Conservation (phyloP, 2,797 vertebrate species). For the Danionella dracula region DNA sequence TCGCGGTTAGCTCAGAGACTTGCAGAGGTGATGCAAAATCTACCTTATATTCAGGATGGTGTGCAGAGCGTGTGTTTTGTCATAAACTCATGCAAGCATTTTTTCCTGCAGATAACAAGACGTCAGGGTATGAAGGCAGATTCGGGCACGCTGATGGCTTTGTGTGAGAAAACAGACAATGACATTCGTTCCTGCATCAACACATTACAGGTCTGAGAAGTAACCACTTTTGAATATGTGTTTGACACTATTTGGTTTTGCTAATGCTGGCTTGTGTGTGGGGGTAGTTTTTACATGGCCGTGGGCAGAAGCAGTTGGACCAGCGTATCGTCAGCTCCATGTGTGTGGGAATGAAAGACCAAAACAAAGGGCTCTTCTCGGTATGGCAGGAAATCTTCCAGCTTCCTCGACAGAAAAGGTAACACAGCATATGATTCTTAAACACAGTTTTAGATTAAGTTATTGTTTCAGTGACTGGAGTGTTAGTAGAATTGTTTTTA, state of each 20-base stretch:
- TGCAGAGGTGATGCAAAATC: slow-evolving; percentile 70
- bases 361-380: slow-evolving; percentile 89
- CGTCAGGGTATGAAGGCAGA: slow-evolving; percentile 80
- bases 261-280: not conserved
- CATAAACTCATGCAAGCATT: not conserved
- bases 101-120: slow-evolving; percentile 68
- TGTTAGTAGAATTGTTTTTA: too few species aligned
- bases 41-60: not conserved
- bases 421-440: not conserved
- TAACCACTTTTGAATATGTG: not conserved
- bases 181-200: slow-evolving; percentile 94
- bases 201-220: slow-evolving; percentile 80
- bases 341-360: slow-evolving; percentile 87
- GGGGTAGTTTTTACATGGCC: slow-evolving; percentile 82
- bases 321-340: slow-evolving; percentile 71
- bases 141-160: slow-evolving; percentile 69
- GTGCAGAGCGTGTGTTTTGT: not conserved
- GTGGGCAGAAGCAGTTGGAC: slow-evolving; percentile 78
- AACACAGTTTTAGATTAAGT: too few species aligned
- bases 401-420: slow-evolving; percentile 81
- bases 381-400: slow-evolving; percentile 96
- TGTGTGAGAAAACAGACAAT: slow-evolving; percentile 90
- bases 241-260: too few species aligned
- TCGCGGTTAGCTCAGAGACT: slow-evolving; percentile 86
- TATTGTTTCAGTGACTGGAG: too few species aligned